Evolutionary conservation across 2,113 vertebrate genomes (phyloP), one percentile per base, ranked within the genome.

Genomic region (Myrmophylax atrothorax): DNA sequence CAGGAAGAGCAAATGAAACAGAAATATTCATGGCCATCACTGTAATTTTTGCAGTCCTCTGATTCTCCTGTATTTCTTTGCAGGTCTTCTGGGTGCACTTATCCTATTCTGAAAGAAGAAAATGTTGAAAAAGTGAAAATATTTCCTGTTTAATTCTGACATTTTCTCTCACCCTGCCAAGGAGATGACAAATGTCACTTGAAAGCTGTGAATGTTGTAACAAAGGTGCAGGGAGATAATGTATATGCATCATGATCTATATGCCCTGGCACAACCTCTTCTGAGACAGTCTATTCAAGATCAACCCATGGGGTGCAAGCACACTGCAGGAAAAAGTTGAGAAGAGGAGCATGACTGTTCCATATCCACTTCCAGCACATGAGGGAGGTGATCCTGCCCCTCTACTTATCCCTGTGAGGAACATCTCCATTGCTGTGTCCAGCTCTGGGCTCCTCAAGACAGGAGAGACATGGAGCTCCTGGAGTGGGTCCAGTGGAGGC

Each of bases 401-500:
- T 62, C 35, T 38, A 2, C 59, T 4, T 35, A 38, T 14, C 25
- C 59, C 59, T 62, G 20, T 6, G 9, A 37, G 59, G 24, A 16
- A 38, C n/a, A 38, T 62, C 35, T 62, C 24, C 14, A 62, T 10
- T 26, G 35, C 24, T 38, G 24, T 1, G 35, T 38, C 35, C 35
- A 38, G 10, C 3, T 38, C 22, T 60, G 59, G 33, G 35, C 59
- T 37, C 35, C 25, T 62, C 59, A 62, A 35, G 4, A 62, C 16
- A 26, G 35, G 9, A 62, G 35, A 7, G 59, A 38, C 59, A 18
- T 26, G 59, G 35, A 62, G 59, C 24, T 62, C 35, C 24, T 38
- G 59, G 6, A 26, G 24, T 5, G 1, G 58, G 35, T 23, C 58
- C 35, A 37, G 58, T 0, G 3, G 9, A 37, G 6, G n/a, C 6